Evolutionary conservation across 2,113 vertebrate genomes (phyloP).

Genomic region (Ammodytes dubius): DNA sequence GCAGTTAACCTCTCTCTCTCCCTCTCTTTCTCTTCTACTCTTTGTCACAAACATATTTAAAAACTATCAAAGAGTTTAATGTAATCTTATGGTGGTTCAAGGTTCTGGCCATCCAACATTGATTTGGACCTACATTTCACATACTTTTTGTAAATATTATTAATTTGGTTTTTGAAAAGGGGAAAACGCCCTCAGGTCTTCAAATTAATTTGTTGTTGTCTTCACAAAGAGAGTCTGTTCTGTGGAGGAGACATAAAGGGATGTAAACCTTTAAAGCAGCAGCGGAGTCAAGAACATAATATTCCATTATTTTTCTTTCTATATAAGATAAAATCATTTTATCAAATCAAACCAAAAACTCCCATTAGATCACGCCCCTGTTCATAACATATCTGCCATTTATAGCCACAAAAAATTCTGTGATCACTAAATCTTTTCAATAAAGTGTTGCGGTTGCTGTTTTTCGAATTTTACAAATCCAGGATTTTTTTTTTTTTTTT

Average conservation of each 20-base stretch:
- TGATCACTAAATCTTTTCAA: not conserved
- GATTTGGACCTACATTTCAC: not conserved
- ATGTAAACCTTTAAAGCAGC: not conserved
- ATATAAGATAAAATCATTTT: not conserved
- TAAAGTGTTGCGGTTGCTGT: constrained; percentile 44
- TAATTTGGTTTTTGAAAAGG: not conserved
- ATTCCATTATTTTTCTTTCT: not conserved
- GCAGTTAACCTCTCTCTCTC: not conserved
- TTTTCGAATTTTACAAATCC: constrained; percentile 21
- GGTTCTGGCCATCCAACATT: too few relatives aligned
- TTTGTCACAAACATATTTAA: not conserved
- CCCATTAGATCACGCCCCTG: not conserved
- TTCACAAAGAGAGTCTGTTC: not conserved
- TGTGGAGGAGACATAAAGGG: not conserved
- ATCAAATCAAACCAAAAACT: not conserved
- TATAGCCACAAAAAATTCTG: not conserved
- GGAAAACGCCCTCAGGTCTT: not conserved
- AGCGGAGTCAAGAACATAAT: not conserved
- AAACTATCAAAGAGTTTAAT: not conserved
- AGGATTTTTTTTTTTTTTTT: not conserved
- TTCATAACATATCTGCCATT: not conserved
- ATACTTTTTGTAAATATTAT: not conserved
- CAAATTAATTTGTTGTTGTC: not conserved
- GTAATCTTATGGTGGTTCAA: not conserved
- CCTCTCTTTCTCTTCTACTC: not conserved